Conservation (phyloP, 2,113 vertebrate species). For the Machaerirhynchus nigripectus region DNA sequence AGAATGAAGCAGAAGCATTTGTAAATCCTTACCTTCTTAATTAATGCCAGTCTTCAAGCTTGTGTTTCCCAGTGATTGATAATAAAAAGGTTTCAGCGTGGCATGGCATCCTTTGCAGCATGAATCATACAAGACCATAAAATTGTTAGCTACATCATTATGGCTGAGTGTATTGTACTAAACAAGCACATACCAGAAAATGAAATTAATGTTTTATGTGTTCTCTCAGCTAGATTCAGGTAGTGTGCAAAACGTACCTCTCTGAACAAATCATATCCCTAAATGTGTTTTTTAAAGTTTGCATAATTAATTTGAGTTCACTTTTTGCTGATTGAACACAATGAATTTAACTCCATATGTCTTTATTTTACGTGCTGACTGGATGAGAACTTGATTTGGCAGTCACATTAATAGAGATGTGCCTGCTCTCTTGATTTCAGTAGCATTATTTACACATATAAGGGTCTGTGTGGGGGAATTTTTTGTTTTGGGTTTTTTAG, state of each 20-base stretch:
- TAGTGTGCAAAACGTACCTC: not conserved
- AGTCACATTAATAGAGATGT: not conserved
- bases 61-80: conserved; percentile 58
- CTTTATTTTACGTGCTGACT: not conserved
- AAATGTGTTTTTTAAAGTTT: conserved; percentile 43
- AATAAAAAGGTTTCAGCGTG: conserved; percentile 65
- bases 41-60: conserved; percentile 59
- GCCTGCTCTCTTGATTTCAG: not conserved
- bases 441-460: not conserved
- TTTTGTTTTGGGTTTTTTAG: not conserved
- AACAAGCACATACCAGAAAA: conserved; percentile 32
- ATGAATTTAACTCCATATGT: not conserved
- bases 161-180: conserved; percentile 52
- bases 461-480: not conserved
- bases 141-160: conserved; percentile 63
- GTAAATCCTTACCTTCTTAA: conserved; percentile 61
- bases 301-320: conserved; percentile 38
- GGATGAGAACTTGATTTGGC: not conserved
- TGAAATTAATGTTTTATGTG: conserved; percentile 48
- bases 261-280: not conserved
- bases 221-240: conserved; percentile 46
- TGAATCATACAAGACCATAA: conserved; percentile 63
- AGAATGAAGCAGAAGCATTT: conserved; percentile 55
- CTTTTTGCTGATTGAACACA: conserved; percentile 12
- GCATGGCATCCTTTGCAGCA: conserved; percentile 54